These are phyloP conservation scores for zebrafish (Danio rerio) DNA, from an alignment of 2,113 vertebrate genomes.

Conservation along the genomic window GRCz12tu NC_133180.1:74729001-74729500, in stretches of 20 bases:
- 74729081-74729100: neutral
- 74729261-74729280: slow-evolving; percentile 38
- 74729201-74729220: slow-evolving; percentile 9
- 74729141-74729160: neutral
- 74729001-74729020: too few relatives aligned
- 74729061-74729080: too few relatives aligned
- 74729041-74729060: too few relatives aligned
- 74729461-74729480: neutral
- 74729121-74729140: slow-evolving; percentile 1
- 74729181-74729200: neutral
- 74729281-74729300: slow-evolving; percentile 32
- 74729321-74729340: slow-evolving; percentile 8
- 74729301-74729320: slow-evolving; percentile 23
- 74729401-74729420: neutral
- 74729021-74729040: too few relatives aligned
- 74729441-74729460: neutral
- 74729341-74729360: neutral
- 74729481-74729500: neutral
- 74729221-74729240: slow-evolving; percentile 14
- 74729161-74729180: neutral
- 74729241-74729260: slow-evolving; percentile 11
- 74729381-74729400: neutral
- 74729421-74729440: neutral
- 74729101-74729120: neutral
- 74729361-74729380: neutral